Evolutionary conservation across 2,797 vertebrate species (phyloP), one percentile per base, ranked within the genome.

Genomic region (Bovichtus variegatus): DNA sequence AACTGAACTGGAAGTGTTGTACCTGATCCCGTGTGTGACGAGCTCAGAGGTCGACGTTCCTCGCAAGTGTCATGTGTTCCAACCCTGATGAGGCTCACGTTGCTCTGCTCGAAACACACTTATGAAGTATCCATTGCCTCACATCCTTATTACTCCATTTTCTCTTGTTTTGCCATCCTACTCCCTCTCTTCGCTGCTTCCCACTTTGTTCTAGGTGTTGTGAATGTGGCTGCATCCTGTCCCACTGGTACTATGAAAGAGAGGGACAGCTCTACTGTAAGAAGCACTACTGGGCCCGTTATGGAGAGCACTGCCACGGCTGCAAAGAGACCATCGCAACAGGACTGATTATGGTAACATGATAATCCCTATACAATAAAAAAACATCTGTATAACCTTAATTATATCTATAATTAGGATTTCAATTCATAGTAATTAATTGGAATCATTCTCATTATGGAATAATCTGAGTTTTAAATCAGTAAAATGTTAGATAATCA

Each of bases 231-330:
- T 92, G 92, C 43, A 94, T 96, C 73, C 95, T 99, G 74, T 97
- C 96, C 6, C 95, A 97, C 82, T 98, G 98, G 95, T 98, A 98
- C 95, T 98, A 97, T 4, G 97, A 99, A 89, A 96, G 95, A 92
- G 97, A 98, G 66, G 97, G 96, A 16, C 96, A 92, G 81, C 94
- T 97, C 38, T 99, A 96, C 95, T 99, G 98, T 90, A 98, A 97
- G 93, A 97, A 97, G 89, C 97, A 99, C 93, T 99, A 99, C 93
- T 98, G 97, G 97, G 89, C 90, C 5, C 96, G 92, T 23, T 99
- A 97, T 0, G 97, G 97, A 69, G 97, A 98, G 81, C 96, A 97
- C 53, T 99, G 98, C 90, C 96, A 97, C 0, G 97, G 98, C 77
- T 99, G 98, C 92, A 95, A 94, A 0, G 97, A 99, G 76, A 92